phyloP scores from a whole-genome alignment of 2,113 vertebrate species.

The Eleginops maclovinus region DNA sequence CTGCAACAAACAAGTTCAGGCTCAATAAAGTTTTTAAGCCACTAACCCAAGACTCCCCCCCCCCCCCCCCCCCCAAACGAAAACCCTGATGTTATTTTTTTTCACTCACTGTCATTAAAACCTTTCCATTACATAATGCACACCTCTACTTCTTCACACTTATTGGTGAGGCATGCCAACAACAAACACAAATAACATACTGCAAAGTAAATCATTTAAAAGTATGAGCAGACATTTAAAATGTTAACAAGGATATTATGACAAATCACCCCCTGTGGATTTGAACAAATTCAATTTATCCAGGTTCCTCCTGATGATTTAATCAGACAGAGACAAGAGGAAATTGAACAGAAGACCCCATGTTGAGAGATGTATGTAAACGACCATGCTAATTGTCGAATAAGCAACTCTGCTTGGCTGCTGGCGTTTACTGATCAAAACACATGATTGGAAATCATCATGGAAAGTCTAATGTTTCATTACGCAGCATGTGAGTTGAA shows the following conservation, averaged over 20 bases:
- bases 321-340: slow-evolving; percentile 50
- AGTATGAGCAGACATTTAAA: slow-evolving; percentile 10
- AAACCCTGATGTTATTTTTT: not conserved
- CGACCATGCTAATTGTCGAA: slow-evolving; percentile 35
- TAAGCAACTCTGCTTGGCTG: slow-evolving; percentile 53
- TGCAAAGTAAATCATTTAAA: not conserved
- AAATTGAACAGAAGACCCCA: slow-evolving; percentile 56
- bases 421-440: slow-evolving; percentile 6
- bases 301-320: slow-evolving; percentile 26
- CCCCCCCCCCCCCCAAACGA: not conserved
- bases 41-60: not conserved
- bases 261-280: slow-evolving; percentile 28
- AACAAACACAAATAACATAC: not conserved
- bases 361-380: slow-evolving; percentile 63
- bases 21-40: not conserved
- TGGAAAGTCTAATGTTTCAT: not conserved
- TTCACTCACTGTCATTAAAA: slow-evolving; percentile 10
- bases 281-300: slow-evolving; percentile 38
- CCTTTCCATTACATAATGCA: not conserved
- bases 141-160: not conserved
- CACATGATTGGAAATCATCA: slow-evolving; percentile 6
- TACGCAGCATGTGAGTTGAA: not conserved
- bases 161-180: not conserved
- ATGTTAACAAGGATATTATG: slow-evolving; percentile 13
- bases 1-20: not conserved